Conservation (phyloP, 92 coral and sea anemone genomes). For the Phenganax marumi region DNA sequence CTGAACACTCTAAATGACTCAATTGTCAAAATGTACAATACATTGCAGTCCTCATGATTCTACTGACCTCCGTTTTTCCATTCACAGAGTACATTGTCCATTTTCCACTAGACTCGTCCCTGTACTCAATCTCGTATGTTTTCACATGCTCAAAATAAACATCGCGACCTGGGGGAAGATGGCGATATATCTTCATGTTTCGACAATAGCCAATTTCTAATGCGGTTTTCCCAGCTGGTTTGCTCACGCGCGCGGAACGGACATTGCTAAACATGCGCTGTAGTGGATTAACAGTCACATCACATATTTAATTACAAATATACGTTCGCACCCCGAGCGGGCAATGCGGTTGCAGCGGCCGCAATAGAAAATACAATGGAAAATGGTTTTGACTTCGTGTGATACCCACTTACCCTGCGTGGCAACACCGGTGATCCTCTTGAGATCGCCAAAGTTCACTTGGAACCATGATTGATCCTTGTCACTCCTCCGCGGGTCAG, state of each 20-base stretch:
- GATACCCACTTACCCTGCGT: slow-evolving; percentile 69
- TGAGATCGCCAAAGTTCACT: slow-evolving; percentile 71
- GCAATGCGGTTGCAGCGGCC: too few relatives aligned
- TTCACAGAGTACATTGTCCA: slow-evolving; percentile 17
- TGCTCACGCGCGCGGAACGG: too few relatives aligned
- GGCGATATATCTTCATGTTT: too few relatives aligned
- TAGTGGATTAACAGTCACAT: too few relatives aligned
- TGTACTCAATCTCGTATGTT: slow-evolving; percentile 73
- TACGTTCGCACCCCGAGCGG: too few relatives aligned
- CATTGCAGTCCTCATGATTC: neutral
- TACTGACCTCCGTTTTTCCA: slow-evolving; percentile 13
- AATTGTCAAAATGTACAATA: neutral
- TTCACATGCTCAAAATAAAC: slow-evolving; percentile 85
- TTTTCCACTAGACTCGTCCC: slow-evolving; percentile 39
- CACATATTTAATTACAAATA: too few relatives aligned
- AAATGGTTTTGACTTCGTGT: too few relatives aligned
- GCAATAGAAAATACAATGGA: too few relatives aligned
- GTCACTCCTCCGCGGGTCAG: slow-evolving; percentile 44
- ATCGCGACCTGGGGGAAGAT: slow-evolving; percentile 71
- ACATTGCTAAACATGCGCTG: too few relatives aligned
- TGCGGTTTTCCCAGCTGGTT: too few relatives aligned
- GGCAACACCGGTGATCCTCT: slow-evolving; percentile 82
- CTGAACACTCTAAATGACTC: neutral
- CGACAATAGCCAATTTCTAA: too few relatives aligned
- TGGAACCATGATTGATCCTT: slow-evolving; percentile 71